Conservation (phyloP, 2,888 invertebrate genomes). For the Oxyscelio sp. region DNA sequence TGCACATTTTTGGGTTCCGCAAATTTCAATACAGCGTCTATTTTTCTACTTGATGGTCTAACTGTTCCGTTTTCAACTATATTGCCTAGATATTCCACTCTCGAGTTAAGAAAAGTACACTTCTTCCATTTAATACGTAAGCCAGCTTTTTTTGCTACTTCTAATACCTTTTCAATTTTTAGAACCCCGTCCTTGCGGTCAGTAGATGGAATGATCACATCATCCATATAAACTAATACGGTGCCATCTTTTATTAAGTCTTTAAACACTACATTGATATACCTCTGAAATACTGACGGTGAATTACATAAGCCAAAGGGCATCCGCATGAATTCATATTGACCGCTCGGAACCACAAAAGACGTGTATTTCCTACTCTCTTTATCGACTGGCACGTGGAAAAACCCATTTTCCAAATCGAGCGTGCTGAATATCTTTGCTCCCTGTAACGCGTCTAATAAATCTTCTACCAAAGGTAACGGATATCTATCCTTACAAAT, state of each 20-base stretch:
- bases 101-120: too few species aligned
- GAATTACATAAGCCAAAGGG: slow-evolving; percentile 25
- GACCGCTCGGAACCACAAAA: background rate
- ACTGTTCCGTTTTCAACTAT: too few species aligned
- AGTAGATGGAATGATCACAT: background rate
- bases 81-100: too few species aligned
- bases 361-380: background rate
- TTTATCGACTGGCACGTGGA: background rate
- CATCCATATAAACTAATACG: slow-evolving; percentile 11
- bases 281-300: slow-evolving; percentile 13
- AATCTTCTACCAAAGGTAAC: background rate
- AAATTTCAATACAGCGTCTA: too few species aligned
- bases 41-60: too few species aligned
- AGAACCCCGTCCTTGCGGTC: background rate
- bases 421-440: background rate
- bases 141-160: background rate
- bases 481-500: background rate
- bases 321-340: background rate
- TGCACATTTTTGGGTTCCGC: too few species aligned
- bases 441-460: background rate
- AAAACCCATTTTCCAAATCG: background rate
- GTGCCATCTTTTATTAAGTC: background rate
- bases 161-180: background rate
- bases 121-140: too few species aligned
- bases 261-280: slow-evolving; percentile 5